Base-by-base conservation (phyloP, 2,797 vertebrate species). In the Micropoecilia bifurca region DNA sequence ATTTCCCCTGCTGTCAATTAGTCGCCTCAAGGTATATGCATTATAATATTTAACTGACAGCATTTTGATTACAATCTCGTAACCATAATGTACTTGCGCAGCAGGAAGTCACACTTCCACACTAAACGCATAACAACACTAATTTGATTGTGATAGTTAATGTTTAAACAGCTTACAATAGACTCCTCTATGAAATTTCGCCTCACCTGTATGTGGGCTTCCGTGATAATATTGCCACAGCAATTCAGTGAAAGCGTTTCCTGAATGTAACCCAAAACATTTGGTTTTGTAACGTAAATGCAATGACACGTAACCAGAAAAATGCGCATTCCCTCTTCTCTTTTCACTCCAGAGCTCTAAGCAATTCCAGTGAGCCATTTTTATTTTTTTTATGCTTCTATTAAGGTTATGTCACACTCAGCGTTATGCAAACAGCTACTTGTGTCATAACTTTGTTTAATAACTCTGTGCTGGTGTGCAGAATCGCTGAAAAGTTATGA, bases 361-460 rank as follows among this genome's bases (percentile, higher is more conserved):
- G 66, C 33, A 69, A 74, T 61, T 46, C 63, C 25, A 53, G 72
- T 88, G 77, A 80, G 45, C 12, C 4, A n/a, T 81, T 80, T 53
- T 46, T n/a, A 39, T 50, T 46, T 30, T 61, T 33, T 33, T 36
- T 7, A 33, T n/a, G 39, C 66, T 13, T 80, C 84, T 63, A 61
- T 83, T 78, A 30, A 50, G 78, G 85, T 94, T 93, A 93, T 84
- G 83, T 92, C 88, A 92, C 71, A 63, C 47, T 5, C 39, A 77
- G 77, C 47, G 80, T 92, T 91, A 92, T 81, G 82, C 87, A 90
- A 93, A 89, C 79, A 48, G 83, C 76, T 75, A 80, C 86, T 90
- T 90, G 41, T 87, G 82, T 88, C 81, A 89, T 84, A 61, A 81
- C 57, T 69, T 89, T 28, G 80, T 85, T 80, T 79, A 84, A 86